These are phyloP conservation scores for Philypnodon macrostomus DNA, from an alignment of 2,797 vertebrate genomes.

Conservation along the genomic window DNA sequence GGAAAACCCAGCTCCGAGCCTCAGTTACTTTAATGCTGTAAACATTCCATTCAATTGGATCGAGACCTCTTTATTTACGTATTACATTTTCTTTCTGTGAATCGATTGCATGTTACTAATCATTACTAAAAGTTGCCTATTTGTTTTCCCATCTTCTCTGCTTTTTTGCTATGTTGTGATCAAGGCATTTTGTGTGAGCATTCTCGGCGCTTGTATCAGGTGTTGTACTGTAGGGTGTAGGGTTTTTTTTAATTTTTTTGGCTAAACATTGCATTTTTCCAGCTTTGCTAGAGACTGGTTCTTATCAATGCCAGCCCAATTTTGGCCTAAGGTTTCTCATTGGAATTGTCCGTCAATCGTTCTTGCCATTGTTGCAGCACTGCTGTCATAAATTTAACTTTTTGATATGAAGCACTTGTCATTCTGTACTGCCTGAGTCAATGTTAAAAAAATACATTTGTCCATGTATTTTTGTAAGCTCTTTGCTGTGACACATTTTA, in stretches of 20 bases:
- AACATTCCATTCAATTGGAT: slow-evolving; percentile 73
- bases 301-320: slow-evolving; percentile 19
- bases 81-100: slow-evolving; percentile 54
- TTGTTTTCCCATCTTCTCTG: slow-evolving; percentile 20
- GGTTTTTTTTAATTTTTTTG: slow-evolving; percentile 40
- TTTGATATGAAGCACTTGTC: slow-evolving; percentile 74
- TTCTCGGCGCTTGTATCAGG: slow-evolving; percentile 28
- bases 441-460: slow-evolving; percentile 40
- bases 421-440: slow-evolving; percentile 67
- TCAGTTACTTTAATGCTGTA: slow-evolving; percentile 67
- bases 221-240: slow-evolving; percentile 45
- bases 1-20: slow-evolving; percentile 54
- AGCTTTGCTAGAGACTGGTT: slow-evolving; percentile 38
- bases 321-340: slow-evolving; percentile 14
- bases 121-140: slow-evolving; percentile 45
- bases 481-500: slow-evolving; percentile 52
- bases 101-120: slow-evolving; percentile 60
- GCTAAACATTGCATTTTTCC: slow-evolving; percentile 35
- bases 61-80: slow-evolving; percentile 45
- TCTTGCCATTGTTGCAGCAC: slow-evolving; percentile 59
- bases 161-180: slow-evolving; percentile 13
- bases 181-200: slow-evolving; percentile 42
- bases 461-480: slow-evolving; percentile 51
- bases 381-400: slow-evolving; percentile 59
- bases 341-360: slow-evolving; percentile 15